phyloP scores from a whole-genome alignment of 2,113 vertebrate species.

The Genyomyrus donnyi region DNA sequence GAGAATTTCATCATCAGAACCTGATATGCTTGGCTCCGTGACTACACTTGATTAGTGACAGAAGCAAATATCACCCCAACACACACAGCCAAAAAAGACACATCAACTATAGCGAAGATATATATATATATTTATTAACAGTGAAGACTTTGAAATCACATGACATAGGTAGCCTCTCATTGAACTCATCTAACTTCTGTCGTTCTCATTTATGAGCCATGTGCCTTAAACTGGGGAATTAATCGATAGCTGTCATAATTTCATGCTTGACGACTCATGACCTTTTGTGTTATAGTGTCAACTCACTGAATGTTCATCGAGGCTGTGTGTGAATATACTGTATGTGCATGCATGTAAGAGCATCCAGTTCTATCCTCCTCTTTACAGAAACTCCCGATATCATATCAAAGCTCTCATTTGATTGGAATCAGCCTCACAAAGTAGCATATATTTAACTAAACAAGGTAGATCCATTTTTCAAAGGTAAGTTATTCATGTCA shows the following conservation, averaged over 20 bases:
- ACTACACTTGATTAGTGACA: background rate
- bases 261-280: constrained; percentile 32
- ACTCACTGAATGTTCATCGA: constrained; percentile 17
- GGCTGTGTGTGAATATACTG: constrained; percentile 7
- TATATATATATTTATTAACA: background rate
- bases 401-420: constrained; percentile 15
- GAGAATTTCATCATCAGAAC: background rate
- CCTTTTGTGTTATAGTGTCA: constrained; percentile 20
- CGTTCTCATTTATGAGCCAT: background rate
- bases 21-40: background rate
- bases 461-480: constrained; percentile 9
- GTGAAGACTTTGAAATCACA: background rate
- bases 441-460: constrained; percentile 1
- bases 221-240: background rate
- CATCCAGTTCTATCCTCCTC: background rate
- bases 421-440: constrained; percentile 8
- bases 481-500: background rate
- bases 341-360: constrained; percentile 18
- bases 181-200: background rate
- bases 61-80: background rate
- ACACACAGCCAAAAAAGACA: background rate
- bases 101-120: background rate
- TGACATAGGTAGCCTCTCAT: constrained; percentile 1
- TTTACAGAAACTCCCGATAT: constrained; percentile 2
- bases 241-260: constrained; percentile 27